phyloP scores from a whole-genome alignment of 2,888 invertebrate species.

The Nipponacmea schrenckii region DNA sequence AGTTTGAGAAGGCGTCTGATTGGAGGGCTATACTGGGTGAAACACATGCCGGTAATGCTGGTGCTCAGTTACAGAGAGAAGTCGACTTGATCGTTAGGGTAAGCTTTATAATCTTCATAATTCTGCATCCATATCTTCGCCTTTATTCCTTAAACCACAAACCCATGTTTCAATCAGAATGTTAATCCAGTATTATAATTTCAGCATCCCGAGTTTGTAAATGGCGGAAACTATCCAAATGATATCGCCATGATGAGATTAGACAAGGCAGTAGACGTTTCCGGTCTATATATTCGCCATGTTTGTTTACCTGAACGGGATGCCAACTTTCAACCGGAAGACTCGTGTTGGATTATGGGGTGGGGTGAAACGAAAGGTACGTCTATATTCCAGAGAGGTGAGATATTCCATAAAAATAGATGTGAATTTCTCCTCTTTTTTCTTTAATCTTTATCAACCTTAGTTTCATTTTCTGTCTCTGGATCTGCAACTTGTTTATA shows the following conservation, averaged over 20 bases:
- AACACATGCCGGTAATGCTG: slow-evolving; percentile 23
- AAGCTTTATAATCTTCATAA: slow-evolving; percentile 1
- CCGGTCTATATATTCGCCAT: slow-evolving; percentile 39
- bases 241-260: slow-evolving; percentile 44
- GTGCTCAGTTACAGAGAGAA: slow-evolving; percentile 27
- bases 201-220: slow-evolving; percentile 45
- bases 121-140: too few species aligned
- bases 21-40: slow-evolving; percentile 37
- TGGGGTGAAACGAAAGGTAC: slow-evolving; percentile 48
- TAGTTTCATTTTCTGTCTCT: too few species aligned
- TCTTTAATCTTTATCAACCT: neutral
- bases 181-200: neutral
- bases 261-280: slow-evolving; percentile 35
- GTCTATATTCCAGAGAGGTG: slow-evolving; percentile 4
- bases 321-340: slow-evolving; percentile 32
- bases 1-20: slow-evolving; percentile 32
- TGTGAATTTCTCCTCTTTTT: neutral
- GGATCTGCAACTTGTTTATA: too few species aligned
- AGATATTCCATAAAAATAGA: neutral
- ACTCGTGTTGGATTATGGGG: slow-evolving; percentile 47
- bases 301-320: slow-evolving; percentile 36
- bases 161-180: too few species aligned
- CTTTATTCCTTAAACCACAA: too few species aligned
- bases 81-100: slow-evolving; percentile 36
- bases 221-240: slow-evolving; percentile 45